Percentiles rank a stretch among this genome's conserved stretches.
phyloP scores from a whole-genome alignment of 2,888 invertebrate genomes.

The Chymomyza fuscimana region DNA sequence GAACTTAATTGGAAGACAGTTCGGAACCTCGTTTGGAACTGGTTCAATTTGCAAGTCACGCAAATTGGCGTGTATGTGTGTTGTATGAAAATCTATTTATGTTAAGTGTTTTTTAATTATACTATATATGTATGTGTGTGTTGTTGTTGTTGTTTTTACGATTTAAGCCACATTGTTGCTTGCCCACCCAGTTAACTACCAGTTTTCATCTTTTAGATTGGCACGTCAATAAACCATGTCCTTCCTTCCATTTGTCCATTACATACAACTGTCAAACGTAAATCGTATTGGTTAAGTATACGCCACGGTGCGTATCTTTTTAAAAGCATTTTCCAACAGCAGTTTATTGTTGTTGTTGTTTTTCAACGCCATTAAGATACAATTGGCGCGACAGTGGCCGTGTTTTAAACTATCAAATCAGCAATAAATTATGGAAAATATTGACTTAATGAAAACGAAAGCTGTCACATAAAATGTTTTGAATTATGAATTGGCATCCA shows the following conservation, averaged over 20 bases:
- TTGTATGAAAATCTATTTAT: not conserved
- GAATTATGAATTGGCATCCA: conserved; percentile 17
- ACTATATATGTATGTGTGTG: no score
- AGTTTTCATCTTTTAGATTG: not conserved
- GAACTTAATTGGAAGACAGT: not conserved
- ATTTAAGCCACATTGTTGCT: not conserved
- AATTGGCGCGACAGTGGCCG: not conserved
- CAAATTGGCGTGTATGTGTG: not conserved
- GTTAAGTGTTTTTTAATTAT: conserved; percentile 2
- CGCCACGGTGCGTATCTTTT: not conserved
- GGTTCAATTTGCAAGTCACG: not conserved
- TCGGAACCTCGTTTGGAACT: not conserved
- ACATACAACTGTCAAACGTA: not conserved
- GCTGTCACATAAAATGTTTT: conserved; percentile 14
- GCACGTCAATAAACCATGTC: not conserved
- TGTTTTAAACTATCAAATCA: conserved; percentile 16
- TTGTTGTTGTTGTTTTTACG: not conserved
- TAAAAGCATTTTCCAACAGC: not conserved
- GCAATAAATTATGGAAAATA: conserved; percentile 12
- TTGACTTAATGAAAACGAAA: conserved; percentile 3
- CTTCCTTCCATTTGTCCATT: not conserved
- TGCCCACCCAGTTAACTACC: not conserved
- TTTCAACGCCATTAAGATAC: conserved; percentile 11
- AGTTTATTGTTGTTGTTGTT: not conserved
- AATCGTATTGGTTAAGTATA: not conserved